Conservation (phyloP, 2,113 vertebrate genomes). For the Sceloporus tristichus region DNA sequence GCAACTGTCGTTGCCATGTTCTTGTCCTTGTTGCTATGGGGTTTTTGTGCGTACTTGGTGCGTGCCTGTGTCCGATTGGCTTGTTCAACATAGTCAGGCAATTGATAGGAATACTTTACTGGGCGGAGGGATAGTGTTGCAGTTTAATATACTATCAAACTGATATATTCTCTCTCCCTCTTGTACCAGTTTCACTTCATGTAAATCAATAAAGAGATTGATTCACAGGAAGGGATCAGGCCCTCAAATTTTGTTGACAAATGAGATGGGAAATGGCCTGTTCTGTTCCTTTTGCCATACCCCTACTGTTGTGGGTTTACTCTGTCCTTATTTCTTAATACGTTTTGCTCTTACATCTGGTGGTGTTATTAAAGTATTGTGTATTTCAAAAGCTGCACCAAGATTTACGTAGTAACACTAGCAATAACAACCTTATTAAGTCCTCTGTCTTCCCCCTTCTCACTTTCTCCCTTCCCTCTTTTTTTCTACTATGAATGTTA, state of each 20-base stretch:
- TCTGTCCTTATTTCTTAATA: background rate
- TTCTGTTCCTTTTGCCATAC: background rate
- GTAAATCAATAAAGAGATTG: background rate
- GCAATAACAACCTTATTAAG: background rate
- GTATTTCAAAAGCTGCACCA: background rate
- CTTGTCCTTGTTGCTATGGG: slow-evolving; percentile 66
- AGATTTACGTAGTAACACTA: background rate
- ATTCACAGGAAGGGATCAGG: background rate
- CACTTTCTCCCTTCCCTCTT: background rate
- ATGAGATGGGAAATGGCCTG: background rate
- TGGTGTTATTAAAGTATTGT: background rate
- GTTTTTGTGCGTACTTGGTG: slow-evolving; percentile 40
- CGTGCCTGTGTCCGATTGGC: slow-evolving; percentile 51
- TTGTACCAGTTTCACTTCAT: rapidly evolving
- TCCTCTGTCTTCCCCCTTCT: background rate
- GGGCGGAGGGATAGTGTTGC: slow-evolving; percentile 5
- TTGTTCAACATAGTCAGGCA: background rate
- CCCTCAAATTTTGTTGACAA: background rate
- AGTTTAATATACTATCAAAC: background rate
- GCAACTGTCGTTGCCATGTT: slow-evolving; percentile 68
- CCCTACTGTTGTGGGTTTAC: background rate
- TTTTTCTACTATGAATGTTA: too few species aligned
- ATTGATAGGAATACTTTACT: slow-evolving; percentile 34
- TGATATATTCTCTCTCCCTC: rapidly evolving
- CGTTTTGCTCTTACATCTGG: background rate